Base-by-base conservation (phyloP, 92 coral and sea anemone genomes). In the Phenganax marumi region DNA sequence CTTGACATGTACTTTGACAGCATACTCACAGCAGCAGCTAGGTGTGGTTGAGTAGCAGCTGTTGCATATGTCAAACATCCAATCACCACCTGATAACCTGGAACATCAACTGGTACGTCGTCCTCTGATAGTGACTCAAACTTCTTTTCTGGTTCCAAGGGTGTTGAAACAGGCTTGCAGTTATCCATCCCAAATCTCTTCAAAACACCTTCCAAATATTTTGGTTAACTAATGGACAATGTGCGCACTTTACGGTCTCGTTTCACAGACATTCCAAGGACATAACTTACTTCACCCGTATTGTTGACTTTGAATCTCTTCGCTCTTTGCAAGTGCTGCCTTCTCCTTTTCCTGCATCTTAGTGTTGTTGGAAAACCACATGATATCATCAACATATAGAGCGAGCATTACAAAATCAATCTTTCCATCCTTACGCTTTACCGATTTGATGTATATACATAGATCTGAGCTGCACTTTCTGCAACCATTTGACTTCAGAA, bases 361-460 rank as follows among this genome's bases (percentile, higher is more conserved):
- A 53, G 50, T 26, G 46, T 52, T 76, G 19, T 76, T 76, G 26
- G 81, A 76, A 19, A 76, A 55, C 24, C 52, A 43, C 43, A 52
- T 50, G 13, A 50, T 76, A 76, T 76, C 81, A 55, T 76, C 81
- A 21, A 76, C 81, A 76, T 76, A 19, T 13, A 76, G 68, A 26
- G 62, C 72, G 33, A 76, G 24, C 2, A 23, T 76, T 12, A 76
- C 68, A 21, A 50, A 76, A 33, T 76, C 65, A 48, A 76, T 51
- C 48, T 76, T 52, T 8, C 81, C 81, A 76, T 23, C 23, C 0
- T 33, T 33, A 5, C 43, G 43, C 43, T 33, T 33, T 33, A 33
- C 43, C 43, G 43, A 33, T 33, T 33, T 33, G 43, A 77, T 77
- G 16, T 77, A 77, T 4, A 55, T 49, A 58, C 82, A 58, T 53